Base-by-base conservation (phyloP, 2,797 vertebrate species). In the Leontocebus nigricollis region DNA sequence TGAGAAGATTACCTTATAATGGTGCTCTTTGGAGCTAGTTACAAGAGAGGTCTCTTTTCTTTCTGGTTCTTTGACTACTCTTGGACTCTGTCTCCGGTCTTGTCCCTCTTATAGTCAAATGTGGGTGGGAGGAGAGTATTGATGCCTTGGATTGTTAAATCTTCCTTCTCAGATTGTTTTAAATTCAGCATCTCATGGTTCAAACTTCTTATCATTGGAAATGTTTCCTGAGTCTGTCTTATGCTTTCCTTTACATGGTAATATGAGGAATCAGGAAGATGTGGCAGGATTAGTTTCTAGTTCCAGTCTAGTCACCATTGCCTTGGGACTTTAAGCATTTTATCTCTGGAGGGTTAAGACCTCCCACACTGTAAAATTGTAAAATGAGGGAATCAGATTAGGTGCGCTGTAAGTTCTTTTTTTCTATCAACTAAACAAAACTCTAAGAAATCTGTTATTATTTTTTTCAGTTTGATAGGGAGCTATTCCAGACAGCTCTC, bases 401-500 rank as follows among this genome's bases (percentile, higher is more conserved):
- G 50, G 41, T 77, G 55, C 50, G 5, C 41, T 48, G 7, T 57
- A 80, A 90, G 44, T 52, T 59, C 20, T 72, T 59, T 48, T 75
- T 48, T 41, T 4, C 12, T 19, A 84, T 39, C 46, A 88, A 72
- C 64, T 92, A 95, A 96, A 82, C 67, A 94, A 30, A 91, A 85
- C 80, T 27, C 50, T 39, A 14, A 64, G 46, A 92, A 94, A 75
- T 95, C 44, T 52, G 76, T 92, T 95, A 6, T 85, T 91, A 44
- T 48, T 81, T 46, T 88, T 95, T 52, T 77, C 55, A 33, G 88
- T 96, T 87, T 88, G 93, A 87, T 93, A 82, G 86, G 91, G 89
- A 97, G 93, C 91, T 97, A 81, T 97, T 97, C 93, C 97, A 98
- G 95, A 97, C 87, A 88, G 94, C 20, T 92, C 91, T 98, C 97